These are phyloP conservation scores for Strigamia crassipes DNA, from an alignment of 2,888 invertebrate species.

Conservation along the genomic window DNA sequence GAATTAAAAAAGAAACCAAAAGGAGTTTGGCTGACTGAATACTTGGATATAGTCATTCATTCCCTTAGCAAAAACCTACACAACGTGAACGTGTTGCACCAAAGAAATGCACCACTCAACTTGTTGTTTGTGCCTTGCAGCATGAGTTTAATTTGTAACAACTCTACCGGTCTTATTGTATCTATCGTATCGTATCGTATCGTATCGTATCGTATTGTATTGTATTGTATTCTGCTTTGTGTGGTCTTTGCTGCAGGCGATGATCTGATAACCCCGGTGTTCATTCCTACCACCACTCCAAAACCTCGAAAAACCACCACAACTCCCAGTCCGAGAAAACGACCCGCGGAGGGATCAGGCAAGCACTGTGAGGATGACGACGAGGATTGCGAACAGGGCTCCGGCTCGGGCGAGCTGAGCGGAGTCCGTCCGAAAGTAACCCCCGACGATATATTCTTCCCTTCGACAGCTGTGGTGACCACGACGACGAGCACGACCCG, in stretches of 20 bases:
- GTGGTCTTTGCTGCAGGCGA: slow-evolving; percentile 62
- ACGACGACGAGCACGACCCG: slow-evolving; percentile 52
- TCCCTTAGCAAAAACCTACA: slow-evolving; percentile 14
- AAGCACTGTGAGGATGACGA: slow-evolving; percentile 71
- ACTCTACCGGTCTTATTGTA: too few species aligned
- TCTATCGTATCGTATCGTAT: too few species aligned
- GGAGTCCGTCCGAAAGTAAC: slow-evolving; percentile 63
- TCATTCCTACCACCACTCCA: slow-evolving; percentile 78
- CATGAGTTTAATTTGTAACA: background rate
- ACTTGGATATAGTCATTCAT: background rate
- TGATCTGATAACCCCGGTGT: slow-evolving; percentile 90
- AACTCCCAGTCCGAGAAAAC: slow-evolving; percentile 59
- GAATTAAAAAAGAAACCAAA: background rate
- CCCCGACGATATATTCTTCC: slow-evolving; percentile 47
- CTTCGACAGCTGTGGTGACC: slow-evolving; percentile 51
- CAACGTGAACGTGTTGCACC: too few species aligned
- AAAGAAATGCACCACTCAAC: too few species aligned
- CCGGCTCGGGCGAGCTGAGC: slow-evolving; percentile 75
- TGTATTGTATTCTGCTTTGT: slow-evolving; percentile 1
- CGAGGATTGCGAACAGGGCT: slow-evolving; percentile 78
- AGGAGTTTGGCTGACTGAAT: background rate
- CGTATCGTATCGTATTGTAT: too few species aligned
- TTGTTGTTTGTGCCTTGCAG: slow-evolving; percentile 25
- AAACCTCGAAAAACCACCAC: slow-evolving; percentile 57
- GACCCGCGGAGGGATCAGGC: slow-evolving; percentile 58